Percentiles rank a stretch among this genome's conserved stretches.
Conservation (phyloP, 1,140 invertebrate genomes). For the Macrosteles quadrilineatus region DNA sequence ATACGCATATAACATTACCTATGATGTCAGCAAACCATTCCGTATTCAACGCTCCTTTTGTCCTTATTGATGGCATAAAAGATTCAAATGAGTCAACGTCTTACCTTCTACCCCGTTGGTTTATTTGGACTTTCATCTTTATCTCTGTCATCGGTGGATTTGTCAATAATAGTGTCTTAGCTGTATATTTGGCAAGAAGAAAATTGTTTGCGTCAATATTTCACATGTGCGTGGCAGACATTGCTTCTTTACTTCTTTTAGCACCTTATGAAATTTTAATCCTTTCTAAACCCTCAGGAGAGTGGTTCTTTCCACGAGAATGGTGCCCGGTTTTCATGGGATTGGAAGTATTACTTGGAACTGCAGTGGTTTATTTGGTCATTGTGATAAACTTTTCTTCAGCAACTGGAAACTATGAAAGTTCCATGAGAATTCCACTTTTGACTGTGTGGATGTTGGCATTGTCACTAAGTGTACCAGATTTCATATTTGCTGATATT, state of each 20-base stretch:
- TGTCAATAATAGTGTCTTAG: not conserved
- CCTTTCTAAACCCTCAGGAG: slow-evolving; percentile 13
- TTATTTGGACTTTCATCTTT: slow-evolving; percentile 1
- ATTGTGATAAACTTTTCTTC: slow-evolving; percentile 25
- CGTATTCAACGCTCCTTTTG: no score
- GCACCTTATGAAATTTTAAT: slow-evolving; percentile 30
- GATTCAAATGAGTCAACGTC: no score
- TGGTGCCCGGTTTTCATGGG: slow-evolving; percentile 24
- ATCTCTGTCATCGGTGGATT: slow-evolving; percentile 2
- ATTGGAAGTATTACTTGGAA: slow-evolving; percentile 10
- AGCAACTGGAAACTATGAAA: not conserved
- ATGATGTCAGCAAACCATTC: no score
- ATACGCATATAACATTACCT: no score
- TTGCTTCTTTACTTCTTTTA: slow-evolving; percentile 15
- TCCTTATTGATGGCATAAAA: no score
- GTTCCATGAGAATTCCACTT: slow-evolving; percentile 1
- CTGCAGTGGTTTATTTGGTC: slow-evolving; percentile 18
- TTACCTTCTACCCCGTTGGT: slow-evolving; percentile 19
- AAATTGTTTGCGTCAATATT: not conserved
- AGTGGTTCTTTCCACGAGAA: slow-evolving; percentile 14
- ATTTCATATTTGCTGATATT: slow-evolving; percentile 14
- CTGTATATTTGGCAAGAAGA: slow-evolving; percentile 13
- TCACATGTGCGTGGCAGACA: slow-evolving; percentile 13
- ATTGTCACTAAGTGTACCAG: slow-evolving; percentile 22
- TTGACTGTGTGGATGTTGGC: slow-evolving; percentile 22